Percentiles rank a stretch among this genome's conserved stretches.
Evolutionary conservation across 1,140 invertebrate species (phyloP).

Genomic region (Cydia strobilella): DNA sequence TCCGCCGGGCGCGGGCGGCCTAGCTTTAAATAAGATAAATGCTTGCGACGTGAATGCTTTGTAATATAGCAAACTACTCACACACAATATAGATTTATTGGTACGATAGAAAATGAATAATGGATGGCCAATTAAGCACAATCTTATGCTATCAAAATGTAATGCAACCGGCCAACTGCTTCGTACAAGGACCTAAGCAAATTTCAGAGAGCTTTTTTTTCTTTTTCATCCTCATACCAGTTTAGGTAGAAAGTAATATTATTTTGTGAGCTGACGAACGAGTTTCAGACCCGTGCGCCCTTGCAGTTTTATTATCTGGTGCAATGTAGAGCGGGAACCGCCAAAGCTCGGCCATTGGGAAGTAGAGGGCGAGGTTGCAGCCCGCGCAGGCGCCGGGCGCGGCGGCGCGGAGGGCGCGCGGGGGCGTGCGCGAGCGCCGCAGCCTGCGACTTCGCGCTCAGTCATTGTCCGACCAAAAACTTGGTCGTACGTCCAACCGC

Average conservation of each 20-base stretch:
- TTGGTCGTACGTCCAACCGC: conserved; percentile 60
- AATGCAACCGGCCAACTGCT: background rate
- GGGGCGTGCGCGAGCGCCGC: conserved; percentile 56
- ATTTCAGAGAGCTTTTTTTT: conserved; percentile 18
- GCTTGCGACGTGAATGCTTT: background rate
- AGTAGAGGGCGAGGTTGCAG: conserved; percentile 46
- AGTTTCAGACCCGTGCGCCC: conserved; percentile 47
- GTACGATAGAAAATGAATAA: conserved; percentile 10
- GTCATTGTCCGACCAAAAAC: conserved; percentile 70
- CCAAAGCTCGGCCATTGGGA: conserved; percentile 64
- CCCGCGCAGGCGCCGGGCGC: conserved; percentile 41
- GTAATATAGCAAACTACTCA: background rate
- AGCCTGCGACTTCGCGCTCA: conserved; percentile 48
- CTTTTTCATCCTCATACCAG: conserved; percentile 8
- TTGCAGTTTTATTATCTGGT: conserved; percentile 62
- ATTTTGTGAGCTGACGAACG: conserved; percentile 42
- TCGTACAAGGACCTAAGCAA: background rate
- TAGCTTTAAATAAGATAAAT: background rate
- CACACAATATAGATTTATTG: conserved; percentile 13
- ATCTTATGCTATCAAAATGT: background rate
- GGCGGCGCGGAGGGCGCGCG: conserved; percentile 49
- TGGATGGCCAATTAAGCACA: conserved; percentile 13
- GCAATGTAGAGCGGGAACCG: conserved; percentile 52
- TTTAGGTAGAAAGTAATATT: conserved; percentile 37
- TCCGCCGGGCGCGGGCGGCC: conserved; percentile 8